phyloP scores from a whole-genome alignment of 2,113 vertebrate species.

The Labeo catla region DNA sequence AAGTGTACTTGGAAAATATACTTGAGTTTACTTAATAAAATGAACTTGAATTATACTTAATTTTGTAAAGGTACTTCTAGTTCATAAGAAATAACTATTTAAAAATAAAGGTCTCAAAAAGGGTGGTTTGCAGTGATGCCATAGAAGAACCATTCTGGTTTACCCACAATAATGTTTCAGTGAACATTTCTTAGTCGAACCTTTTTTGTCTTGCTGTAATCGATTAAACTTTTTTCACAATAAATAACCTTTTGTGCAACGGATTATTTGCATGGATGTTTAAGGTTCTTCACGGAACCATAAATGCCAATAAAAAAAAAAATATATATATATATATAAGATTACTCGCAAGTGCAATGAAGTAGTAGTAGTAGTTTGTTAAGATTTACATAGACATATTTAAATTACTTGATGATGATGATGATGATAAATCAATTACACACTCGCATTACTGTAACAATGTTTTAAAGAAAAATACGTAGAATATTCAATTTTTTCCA shows the following conservation, averaged over 20 bases:
- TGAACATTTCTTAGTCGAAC: no score
- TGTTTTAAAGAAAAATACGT: background rate
- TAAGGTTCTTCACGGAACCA: background rate
- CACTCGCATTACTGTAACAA: background rate
- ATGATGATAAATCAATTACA: background rate
- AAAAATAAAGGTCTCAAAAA: background rate
- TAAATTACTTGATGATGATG: background rate
- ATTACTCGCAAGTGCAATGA: background rate
- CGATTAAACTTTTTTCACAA: no score
- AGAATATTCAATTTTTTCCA: background rate
- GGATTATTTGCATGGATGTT: background rate
- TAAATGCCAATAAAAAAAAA: background rate
- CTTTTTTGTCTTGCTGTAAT: no score
- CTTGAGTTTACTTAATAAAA: no score
- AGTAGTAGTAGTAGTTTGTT: background rate
- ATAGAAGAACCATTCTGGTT: no score
- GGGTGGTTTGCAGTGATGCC: no score
- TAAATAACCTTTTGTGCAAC: background rate
- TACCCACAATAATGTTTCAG: no score
- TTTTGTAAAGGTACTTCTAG: background rate
- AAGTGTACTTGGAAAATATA: no score
- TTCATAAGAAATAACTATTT: background rate
- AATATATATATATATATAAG: background rate
- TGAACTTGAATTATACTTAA: background rate
- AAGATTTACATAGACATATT: background rate